These are phyloP conservation scores for Micoletzkya japonica DNA, from an alignment of 2,888 invertebrate genomes.

Conservation along the genomic window DNA sequence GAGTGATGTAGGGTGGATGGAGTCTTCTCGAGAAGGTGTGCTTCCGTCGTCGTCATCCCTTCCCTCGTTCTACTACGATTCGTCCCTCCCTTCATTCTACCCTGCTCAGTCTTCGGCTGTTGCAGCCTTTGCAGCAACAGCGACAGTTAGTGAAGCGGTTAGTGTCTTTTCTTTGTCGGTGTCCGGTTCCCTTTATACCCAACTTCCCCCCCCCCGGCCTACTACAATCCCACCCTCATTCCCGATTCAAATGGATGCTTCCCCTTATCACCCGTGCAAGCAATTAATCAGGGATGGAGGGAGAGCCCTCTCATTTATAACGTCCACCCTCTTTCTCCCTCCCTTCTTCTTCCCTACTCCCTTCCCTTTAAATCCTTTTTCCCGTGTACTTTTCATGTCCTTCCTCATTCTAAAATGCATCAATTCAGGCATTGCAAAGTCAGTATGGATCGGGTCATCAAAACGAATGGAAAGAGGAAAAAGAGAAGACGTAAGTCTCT, in stretches of 20 bases:
- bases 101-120: not conserved
- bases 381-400: too few relatives aligned
- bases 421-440: constrained; percentile 2
- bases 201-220: not conserved
- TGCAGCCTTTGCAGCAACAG: not conserved
- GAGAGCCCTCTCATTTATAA: not conserved
- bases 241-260: too few relatives aligned
- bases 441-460: constrained; percentile 16
- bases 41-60: constrained; percentile 18
- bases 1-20: too few relatives aligned
- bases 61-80: not conserved
- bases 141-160: not conserved
- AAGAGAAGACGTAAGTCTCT: constrained; percentile 32
- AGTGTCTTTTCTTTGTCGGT: not conserved
- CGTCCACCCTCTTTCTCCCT: too few relatives aligned
- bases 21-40: too few relatives aligned
- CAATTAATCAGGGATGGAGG: too few relatives aligned
- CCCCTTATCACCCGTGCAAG: too few relatives aligned
- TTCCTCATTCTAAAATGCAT: not conserved
- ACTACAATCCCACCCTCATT: too few relatives aligned
- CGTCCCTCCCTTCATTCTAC: not conserved
- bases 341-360: too few relatives aligned
- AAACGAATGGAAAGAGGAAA: constrained; percentile 46
- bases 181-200: not conserved
- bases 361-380: too few relatives aligned